Evolutionary conservation across 1,140 invertebrate species (phyloP).

Genomic region (Brachionus sp.): DNA sequence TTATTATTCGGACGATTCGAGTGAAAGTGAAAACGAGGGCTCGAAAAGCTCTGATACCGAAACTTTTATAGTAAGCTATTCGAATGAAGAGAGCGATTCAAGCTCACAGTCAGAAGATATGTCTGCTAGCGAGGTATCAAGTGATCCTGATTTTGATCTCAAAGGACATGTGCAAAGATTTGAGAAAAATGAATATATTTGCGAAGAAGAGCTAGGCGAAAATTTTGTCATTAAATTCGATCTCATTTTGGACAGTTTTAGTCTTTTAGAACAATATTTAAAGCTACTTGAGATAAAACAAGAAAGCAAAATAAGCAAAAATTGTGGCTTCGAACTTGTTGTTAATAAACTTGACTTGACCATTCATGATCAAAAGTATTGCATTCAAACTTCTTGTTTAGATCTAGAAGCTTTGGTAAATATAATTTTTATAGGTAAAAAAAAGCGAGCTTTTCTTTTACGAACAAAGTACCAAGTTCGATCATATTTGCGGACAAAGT

Average conservation of each 20-base stretch:
- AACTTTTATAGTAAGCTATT: not conserved
- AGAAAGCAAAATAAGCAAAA: not conserved
- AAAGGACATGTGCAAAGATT: not conserved
- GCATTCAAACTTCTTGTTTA: not conserved
- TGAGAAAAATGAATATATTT: not conserved
- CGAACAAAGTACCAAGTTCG: too few relatives aligned
- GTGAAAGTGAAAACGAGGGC: not conserved
- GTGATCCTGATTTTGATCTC: conserved; percentile 16
- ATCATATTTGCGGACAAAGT: not conserved
- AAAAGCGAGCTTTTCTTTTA: too few relatives aligned
- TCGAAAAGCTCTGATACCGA: not conserved
- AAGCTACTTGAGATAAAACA: not conserved
- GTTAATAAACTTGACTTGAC: not conserved
- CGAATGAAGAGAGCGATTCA: not conserved
- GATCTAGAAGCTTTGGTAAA: not conserved
- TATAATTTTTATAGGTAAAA: not conserved
- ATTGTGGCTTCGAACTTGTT: not conserved
- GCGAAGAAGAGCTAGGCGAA: not conserved
- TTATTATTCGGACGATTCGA: not conserved
- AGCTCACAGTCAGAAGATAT: not conserved
- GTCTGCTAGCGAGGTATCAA: not conserved
- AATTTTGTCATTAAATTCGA: not conserved
- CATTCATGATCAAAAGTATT: not conserved
- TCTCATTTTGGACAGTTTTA: not conserved
- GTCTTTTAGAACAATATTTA: not conserved